phyloP scores from a whole-genome alignment of 2,797 vertebrate species.

The Sebastes vulpes region DNA sequence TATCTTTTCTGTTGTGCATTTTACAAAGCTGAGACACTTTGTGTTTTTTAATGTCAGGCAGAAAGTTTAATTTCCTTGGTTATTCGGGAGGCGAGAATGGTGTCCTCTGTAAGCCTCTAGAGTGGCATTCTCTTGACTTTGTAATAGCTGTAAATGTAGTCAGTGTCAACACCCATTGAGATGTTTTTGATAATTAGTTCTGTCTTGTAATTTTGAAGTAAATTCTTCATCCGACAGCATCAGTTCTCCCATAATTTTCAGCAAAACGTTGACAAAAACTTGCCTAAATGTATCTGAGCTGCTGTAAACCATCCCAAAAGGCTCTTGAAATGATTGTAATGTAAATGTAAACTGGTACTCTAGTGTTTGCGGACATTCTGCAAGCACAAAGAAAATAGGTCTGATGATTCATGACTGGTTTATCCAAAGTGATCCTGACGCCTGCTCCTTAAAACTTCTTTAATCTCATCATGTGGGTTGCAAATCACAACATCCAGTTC shows the following conservation, averaged over 20 bases:
- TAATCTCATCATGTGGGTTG: not conserved
- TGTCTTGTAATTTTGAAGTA: not conserved
- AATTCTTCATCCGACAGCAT: not conserved
- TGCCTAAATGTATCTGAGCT: not conserved
- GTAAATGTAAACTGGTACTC: not conserved
- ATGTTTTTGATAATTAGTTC: not conserved
- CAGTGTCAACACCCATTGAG: not conserved
- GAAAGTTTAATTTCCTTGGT: not conserved
- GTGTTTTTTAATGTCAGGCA: not conserved
- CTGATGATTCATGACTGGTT: not conserved
- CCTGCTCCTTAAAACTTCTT: not conserved
- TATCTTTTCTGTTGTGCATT: not conserved
- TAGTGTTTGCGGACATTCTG: not conserved
- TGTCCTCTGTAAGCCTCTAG: not conserved
- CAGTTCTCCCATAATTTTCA: not conserved
- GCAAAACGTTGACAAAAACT: not conserved
- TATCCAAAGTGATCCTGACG: not conserved
- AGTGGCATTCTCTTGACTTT: not conserved
- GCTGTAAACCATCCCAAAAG: not conserved
- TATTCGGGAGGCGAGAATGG: not conserved
- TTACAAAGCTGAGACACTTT: constrained; percentile 5
- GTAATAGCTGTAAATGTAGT: not conserved
- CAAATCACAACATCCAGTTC: not conserved
- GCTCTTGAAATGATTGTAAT: not conserved
- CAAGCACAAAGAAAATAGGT: not conserved